These are phyloP conservation scores for Cheilosia urbana DNA, from an alignment of 2,888 invertebrate genomes.

Conservation along the genomic window DNA sequence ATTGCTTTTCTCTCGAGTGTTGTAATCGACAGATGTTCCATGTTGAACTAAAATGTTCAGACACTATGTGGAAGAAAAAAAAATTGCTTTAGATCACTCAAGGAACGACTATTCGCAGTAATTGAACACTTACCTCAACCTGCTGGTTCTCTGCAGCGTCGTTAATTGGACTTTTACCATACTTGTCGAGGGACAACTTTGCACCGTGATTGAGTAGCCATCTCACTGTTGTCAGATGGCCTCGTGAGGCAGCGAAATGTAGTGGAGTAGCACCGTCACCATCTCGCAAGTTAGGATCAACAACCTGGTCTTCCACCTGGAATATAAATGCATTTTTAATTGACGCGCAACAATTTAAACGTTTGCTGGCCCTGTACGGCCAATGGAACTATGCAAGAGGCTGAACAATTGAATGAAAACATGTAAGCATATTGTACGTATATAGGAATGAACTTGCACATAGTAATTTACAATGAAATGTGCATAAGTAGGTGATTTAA, in stretches of 20 bases:
- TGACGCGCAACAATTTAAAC: neutral
- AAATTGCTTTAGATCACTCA: neutral
- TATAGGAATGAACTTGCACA: too few relatives aligned
- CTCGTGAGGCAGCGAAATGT: conserved; percentile 94
- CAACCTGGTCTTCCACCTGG: conserved; percentile 92
- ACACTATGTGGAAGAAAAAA: conserved; percentile 86
- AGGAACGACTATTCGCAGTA: neutral
- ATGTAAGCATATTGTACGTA: too few relatives aligned
- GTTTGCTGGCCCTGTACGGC: neutral
- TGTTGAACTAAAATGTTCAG: conserved; percentile 92
- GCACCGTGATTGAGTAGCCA: conserved; percentile 94
- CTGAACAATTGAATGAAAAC: neutral
- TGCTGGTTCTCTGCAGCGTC: conserved; percentile 96
- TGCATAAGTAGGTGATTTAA: too few relatives aligned
- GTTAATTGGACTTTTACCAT: conserved; percentile 95
- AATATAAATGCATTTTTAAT: conserved; percentile 25
- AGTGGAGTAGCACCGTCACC: conserved; percentile 95
- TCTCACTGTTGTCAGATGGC: conserved; percentile 91
- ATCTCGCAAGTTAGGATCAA: conserved; percentile 93
- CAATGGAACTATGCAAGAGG: neutral
- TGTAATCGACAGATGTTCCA: conserved; percentile 88
- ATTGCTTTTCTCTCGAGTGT: conserved; percentile 82
- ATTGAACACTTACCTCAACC: conserved; percentile 87
- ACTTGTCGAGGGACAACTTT: conserved; percentile 91
- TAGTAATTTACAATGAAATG: too few relatives aligned